Evolutionary conservation across 1,140 invertebrate genomes (phyloP).

Genomic region (Apocrypta bakeri): DNA sequence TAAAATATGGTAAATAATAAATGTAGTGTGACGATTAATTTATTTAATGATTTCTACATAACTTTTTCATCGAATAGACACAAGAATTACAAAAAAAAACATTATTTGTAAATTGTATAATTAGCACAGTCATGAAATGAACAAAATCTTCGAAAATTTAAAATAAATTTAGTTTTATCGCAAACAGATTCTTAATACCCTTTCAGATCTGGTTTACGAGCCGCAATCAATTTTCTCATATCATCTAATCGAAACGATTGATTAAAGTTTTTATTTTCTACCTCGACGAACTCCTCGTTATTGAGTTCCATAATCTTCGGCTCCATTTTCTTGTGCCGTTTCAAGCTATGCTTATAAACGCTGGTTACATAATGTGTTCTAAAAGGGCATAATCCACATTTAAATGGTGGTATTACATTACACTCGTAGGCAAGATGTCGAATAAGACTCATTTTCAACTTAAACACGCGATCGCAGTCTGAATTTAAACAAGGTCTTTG

Average conservation of each 20-base stretch:
- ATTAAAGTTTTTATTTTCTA: neutral
- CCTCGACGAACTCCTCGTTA: neutral
- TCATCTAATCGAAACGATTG: neutral
- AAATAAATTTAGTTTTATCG: too few species aligned
- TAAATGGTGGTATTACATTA: constrained; percentile 64
- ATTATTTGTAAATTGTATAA: neutral
- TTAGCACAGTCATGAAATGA: neutral
- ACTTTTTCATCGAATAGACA: neutral
- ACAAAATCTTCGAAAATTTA: too few species aligned
- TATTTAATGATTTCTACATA: neutral
- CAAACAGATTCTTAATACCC: too few species aligned
- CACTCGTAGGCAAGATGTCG: constrained; percentile 71
- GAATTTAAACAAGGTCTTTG: constrained; percentile 29
- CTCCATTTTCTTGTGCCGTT: neutral
- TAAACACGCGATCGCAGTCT: constrained; percentile 70
- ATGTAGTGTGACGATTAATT: neutral
- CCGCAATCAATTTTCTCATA: neutral
- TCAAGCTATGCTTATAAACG: neutral
- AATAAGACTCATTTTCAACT: constrained; percentile 62
- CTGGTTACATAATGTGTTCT: neutral
- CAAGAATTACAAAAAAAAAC: neutral
- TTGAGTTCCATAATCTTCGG: neutral
- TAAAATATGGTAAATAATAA: too few species aligned
- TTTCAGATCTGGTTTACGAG: neutral
- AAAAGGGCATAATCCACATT: constrained; percentile 44